Conservation (phyloP, 2,113 vertebrate species). For the Syrmaticus mikado region DNA sequence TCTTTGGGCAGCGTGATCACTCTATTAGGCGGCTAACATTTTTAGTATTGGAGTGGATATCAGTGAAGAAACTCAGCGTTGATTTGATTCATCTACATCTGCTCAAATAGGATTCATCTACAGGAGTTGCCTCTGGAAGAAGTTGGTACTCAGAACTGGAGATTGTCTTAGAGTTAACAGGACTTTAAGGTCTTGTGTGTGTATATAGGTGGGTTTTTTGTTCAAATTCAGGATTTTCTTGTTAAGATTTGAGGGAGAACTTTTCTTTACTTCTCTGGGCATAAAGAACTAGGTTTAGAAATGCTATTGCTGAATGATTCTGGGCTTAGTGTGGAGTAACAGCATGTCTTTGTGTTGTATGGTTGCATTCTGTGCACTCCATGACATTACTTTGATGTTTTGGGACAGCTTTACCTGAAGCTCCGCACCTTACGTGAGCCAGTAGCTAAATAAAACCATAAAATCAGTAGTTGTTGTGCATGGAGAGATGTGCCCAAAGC, state of each 20-base stretch:
- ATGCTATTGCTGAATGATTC: not conserved
- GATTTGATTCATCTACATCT: not conserved
- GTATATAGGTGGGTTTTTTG: not conserved
- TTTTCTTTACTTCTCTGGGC: not conserved
- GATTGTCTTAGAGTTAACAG: not conserved
- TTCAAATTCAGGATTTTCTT: not conserved
- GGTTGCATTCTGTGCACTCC: fast-evolving
- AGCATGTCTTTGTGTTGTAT: not conserved
- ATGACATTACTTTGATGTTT: not conserved
- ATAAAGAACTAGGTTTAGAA: not conserved
- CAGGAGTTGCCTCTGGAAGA: not conserved
- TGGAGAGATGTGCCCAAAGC: not conserved
- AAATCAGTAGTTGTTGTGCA: fast-evolving
- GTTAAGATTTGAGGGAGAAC: not conserved
- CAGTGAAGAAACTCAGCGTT: fast-evolving
- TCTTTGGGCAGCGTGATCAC: not conserved
- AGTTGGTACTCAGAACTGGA: not conserved
- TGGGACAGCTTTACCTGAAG: not conserved
- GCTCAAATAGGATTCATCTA: not conserved
- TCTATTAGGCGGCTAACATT: not conserved
- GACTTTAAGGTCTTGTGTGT: not conserved
- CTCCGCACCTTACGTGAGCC: fast-evolving
- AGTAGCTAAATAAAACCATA: not conserved
- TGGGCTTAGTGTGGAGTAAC: not conserved
- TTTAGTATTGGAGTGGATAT: not conserved